These are phyloP conservation scores for Peromyscus leucopus DNA, from an alignment of 2,113 vertebrate genomes.

Conservation along the genomic window DNA sequence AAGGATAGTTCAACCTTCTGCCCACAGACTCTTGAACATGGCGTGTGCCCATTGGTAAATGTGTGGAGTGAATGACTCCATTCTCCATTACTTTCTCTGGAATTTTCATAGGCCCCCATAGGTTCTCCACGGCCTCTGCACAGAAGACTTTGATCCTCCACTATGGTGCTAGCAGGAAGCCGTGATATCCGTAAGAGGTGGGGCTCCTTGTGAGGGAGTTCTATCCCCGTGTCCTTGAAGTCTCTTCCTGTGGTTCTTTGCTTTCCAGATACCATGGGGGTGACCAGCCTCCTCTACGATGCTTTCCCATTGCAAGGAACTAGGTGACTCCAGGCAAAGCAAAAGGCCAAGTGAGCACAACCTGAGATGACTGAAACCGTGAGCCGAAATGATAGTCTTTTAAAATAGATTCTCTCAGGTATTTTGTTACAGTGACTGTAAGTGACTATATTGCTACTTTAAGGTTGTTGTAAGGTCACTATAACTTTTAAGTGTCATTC, in stretches of 20 bases:
- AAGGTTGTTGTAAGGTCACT: neutral
- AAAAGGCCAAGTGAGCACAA: neutral
- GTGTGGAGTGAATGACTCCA: neutral
- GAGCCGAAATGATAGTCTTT: neutral
- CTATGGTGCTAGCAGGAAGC: neutral
- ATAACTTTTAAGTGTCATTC: neutral
- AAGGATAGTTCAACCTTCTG: neutral
- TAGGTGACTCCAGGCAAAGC: neutral
- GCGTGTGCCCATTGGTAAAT: neutral
- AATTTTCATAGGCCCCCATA: neutral
- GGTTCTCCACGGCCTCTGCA: too few species aligned
- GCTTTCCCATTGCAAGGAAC: neutral
- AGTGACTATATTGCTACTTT: neutral
- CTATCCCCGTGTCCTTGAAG: neutral
- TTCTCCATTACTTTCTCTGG: neutral
- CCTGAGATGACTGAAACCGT: neutral
- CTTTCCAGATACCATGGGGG: too few species aligned
- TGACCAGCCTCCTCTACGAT: neutral
- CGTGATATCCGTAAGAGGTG: neutral
- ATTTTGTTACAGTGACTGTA: neutral
- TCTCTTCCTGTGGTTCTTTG: neutral
- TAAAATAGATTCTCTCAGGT: neutral
- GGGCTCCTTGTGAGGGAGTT: neutral
- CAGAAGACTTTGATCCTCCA: neutral
- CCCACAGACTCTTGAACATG: neutral